Base-by-base conservation (phyloP, 2,113 vertebrate genomes). In the Reinhardtius hippoglossoides region DNA sequence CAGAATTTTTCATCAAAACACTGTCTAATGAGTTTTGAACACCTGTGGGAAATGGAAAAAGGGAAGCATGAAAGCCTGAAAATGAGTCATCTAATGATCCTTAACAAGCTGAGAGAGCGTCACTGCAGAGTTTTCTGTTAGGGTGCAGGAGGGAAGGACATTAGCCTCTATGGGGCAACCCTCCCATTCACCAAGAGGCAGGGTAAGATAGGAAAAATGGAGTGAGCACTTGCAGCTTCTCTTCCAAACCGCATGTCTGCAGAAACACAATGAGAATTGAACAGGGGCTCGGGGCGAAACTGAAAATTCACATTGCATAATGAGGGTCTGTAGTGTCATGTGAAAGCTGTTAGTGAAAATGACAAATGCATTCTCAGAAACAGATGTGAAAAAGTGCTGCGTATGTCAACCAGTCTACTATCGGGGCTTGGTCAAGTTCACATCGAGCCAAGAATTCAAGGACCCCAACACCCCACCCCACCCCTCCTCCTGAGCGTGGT, bases 41-140 rank as follows among this genome's bases (percentile, higher is more conserved):
- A 84, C 73, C 86, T 88, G 76, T 7, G 0, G 79, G 72, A 81
- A 21, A 31, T 1, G 2, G 50, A 12, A 65, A 40, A 79, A 81
- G 26, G 80, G 48, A 67, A 80, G 63, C 73, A 46, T 21, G 61
- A 67, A 68, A 82, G 65, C 74, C 74, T 82, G 37, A 44, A 68
- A 58, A 76, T 79, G 88, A 89, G 35, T 89, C 81, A 80, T 86
- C 82, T 78, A 86, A 86, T 78, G 64, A 81, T 2, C 26, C 50
- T 63, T 67, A 86, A 84, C 70, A 67, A 68, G 55, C 58, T 24
- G 37, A 35, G 50, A 77, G 68, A 61, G 56, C 35, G 62, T 76
- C 48, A 21, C 58, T n/a, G 71, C 52, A 48, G 69, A 70, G 68
- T 26, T 68, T 76, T 78, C 56, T 66, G 62, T 67, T 65, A 46